These are phyloP conservation scores for Atrichornis clamosus DNA, from an alignment of 2,113 vertebrate genomes.

Conservation along the genomic window DNA sequence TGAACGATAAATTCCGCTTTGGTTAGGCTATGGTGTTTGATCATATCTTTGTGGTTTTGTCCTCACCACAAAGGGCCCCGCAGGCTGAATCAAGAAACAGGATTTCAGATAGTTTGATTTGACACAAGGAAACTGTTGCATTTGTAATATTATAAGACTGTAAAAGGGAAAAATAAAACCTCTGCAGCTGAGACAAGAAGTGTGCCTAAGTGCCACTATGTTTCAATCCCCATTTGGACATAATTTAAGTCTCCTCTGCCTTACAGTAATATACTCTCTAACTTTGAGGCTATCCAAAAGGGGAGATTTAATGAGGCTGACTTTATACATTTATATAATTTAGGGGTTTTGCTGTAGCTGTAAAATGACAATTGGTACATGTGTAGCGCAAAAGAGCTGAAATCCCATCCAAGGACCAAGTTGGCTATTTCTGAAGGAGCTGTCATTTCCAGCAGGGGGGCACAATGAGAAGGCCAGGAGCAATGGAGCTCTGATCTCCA, in stretches of 20 bases:
- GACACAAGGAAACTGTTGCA: slow-evolving; percentile 8
- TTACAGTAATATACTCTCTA: slow-evolving; percentile 28
- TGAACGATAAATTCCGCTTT: slow-evolving; percentile 19
- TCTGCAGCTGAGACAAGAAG: slow-evolving; percentile 25
- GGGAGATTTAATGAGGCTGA: slow-evolving; percentile 2
- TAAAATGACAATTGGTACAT: slow-evolving; percentile 52
- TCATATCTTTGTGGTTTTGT: background rate
- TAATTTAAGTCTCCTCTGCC: slow-evolving; percentile 35
- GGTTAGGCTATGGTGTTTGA: background rate
- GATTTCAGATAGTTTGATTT: slow-evolving; percentile 29
- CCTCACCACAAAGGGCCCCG: background rate
- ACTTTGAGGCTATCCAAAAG: background rate
- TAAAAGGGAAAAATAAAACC: slow-evolving; percentile 17
- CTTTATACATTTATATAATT: slow-evolving; percentile 53
- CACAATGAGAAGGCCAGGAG: slow-evolving; percentile 72
- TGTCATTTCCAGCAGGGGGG: slow-evolving; percentile 78
- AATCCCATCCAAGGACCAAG: slow-evolving; percentile 82
- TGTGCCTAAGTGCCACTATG: background rate
- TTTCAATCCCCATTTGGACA: slow-evolving; percentile 29
- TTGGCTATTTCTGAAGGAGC: slow-evolving; percentile 76
- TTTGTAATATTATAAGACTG: slow-evolving; percentile 28
- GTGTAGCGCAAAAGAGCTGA: slow-evolving; percentile 77
- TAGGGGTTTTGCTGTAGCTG: slow-evolving; percentile 47
- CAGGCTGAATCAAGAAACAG: background rate
- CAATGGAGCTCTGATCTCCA: slow-evolving; percentile 85